Percentiles rank a stretch among this genome's conserved stretches.
These are phyloP conservation scores for Sesia bembeciformis DNA, from an alignment of 2,888 invertebrate genomes.

Conservation along the genomic window DNA sequence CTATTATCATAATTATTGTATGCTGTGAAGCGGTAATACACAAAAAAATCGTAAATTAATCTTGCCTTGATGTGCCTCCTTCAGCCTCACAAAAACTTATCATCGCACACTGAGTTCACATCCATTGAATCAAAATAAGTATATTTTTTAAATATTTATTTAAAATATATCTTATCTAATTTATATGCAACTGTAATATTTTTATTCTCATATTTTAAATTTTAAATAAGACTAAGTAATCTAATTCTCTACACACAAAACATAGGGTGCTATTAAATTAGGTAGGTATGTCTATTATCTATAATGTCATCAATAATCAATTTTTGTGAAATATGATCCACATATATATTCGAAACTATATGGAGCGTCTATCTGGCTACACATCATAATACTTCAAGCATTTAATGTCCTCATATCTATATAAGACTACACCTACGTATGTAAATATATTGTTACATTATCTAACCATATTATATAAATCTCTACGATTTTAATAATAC, in stretches of 20 bases:
- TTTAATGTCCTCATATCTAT: background rate
- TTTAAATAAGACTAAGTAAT: no score
- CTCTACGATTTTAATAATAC: no score
- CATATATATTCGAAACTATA: slow-evolving; percentile 10
- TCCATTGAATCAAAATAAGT: slow-evolving; percentile 14
- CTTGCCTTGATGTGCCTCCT: slow-evolving; percentile 60
- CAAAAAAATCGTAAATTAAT: slow-evolving; percentile 7
- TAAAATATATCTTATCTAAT: no score
- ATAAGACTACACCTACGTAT: background rate
- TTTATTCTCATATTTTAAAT: no score
- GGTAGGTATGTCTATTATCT: no score
- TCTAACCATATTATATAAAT: no score
- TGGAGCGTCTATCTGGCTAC: slow-evolving; percentile 10
- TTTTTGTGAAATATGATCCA: background rate
- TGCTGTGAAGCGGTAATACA: background rate
- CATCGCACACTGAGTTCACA: slow-evolving; percentile 39
- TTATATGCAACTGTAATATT: no score
- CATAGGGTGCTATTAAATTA: no score
- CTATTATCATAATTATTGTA: slow-evolving; percentile 8
- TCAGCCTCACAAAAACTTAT: slow-evolving; percentile 37
- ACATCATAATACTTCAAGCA: background rate
- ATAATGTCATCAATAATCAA: background rate
- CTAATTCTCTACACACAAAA: no score
- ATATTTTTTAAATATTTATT: background rate
- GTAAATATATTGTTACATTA: background rate